Base-by-base conservation (phyloP, 2,113 vertebrate genomes). In the Corythornis madagascariensis region DNA sequence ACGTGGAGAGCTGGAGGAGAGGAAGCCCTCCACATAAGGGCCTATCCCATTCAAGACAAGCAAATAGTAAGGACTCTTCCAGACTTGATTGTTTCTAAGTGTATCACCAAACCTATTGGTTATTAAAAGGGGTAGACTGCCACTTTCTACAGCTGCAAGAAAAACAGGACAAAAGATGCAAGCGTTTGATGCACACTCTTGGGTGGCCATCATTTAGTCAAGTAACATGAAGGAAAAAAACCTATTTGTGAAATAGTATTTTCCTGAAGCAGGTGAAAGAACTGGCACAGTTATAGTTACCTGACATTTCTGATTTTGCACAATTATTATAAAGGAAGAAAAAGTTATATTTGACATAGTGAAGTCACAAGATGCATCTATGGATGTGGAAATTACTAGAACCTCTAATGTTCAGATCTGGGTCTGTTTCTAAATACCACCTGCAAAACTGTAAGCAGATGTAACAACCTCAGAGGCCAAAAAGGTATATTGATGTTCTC, bases 131-230 rank as follows among this genome's bases (percentile, higher is more conserved):
- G 14, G 26, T 7, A 81, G 15, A 28, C 21, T 29, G 33, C 25
- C 70, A 13, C 56, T 82, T 90, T 77, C 61, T 63, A 75, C 59
- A 83, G 35, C 65, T 60, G 14, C 13, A 74, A 55, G 38, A 63
- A 10, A 28, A 83, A 38, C 7, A 35, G 4, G 15, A 86, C 28
- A 64, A 38, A 40, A 52, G 31, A 74, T 7, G 13, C 9, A 65
- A 70, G 12, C 4, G 16, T 2, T 1, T 20, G 20, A 63, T 14
- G 11, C 0, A 0, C 21, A 22, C 9, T 75, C 20, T 4, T 64
- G 40, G 2, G 15, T 7, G 3, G 22, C 14, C 25, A 69, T 9
- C 35, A 69, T 90, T 86, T 31, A 74, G 48, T 6, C 10, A 86
- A 84, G 40, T 13, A 75, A 72, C 7, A 57, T 7, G 10, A 84